Conservation (phyloP, 2,113 vertebrate genomes). For the Oncorhynchus keta region DNA sequence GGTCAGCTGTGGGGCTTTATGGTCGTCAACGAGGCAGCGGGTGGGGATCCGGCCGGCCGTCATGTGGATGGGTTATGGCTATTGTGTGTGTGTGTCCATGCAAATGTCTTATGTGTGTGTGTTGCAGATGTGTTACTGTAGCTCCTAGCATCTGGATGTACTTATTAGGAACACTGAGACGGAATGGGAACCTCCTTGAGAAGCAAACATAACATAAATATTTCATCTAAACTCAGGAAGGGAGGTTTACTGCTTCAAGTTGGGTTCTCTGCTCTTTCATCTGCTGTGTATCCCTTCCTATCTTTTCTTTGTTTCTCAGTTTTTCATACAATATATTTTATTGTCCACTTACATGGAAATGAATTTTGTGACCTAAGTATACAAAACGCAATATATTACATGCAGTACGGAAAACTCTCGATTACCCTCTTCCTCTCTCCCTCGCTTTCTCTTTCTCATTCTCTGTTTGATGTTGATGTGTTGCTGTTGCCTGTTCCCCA, state of each 20-base stretch:
- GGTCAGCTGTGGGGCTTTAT: too few relatives aligned
- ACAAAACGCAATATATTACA: too few relatives aligned
- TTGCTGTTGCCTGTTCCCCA: constrained; percentile 18
- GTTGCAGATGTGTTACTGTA: constrained; percentile 35
- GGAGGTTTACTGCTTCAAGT: constrained; percentile 18
- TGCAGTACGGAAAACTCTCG: too few relatives aligned
- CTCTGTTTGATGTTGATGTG: constrained; percentile 2
- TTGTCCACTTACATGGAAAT: too few relatives aligned
- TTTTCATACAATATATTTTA: neutral
- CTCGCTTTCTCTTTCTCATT: neutral
- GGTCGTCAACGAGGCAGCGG: too few relatives aligned
- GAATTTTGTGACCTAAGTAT: too few relatives aligned
- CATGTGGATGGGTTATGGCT: neutral
- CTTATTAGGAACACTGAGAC: constrained; percentile 35
- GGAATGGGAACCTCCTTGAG: constrained; percentile 40
- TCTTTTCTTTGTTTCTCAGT: constrained; percentile 1
- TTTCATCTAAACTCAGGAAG: constrained; percentile 49
- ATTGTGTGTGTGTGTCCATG: neutral
- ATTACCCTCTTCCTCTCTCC: neutral
- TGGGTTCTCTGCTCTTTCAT: constrained; percentile 27
- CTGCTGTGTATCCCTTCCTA: neutral
- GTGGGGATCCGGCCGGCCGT: neutral
- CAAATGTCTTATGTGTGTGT: constrained; percentile 14
- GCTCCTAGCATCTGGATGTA: constrained; percentile 32
- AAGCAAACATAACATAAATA: constrained; percentile 46